Conservation (phyloP, 2,797 vertebrate species). For the Monodelphis domestica region DNA sequence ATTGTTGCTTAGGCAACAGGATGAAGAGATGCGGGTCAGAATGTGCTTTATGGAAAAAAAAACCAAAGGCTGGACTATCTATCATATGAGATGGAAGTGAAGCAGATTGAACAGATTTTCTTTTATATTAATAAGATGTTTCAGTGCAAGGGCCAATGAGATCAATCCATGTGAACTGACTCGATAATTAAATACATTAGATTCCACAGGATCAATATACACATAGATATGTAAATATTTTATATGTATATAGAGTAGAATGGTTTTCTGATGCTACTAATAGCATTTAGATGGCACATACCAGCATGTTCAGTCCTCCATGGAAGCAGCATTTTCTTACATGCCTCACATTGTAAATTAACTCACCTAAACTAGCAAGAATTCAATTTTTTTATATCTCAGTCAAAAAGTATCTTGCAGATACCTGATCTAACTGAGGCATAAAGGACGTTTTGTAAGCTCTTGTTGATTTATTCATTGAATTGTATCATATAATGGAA, state of each 20-base stretch:
- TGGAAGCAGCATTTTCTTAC: constrained; percentile 62
- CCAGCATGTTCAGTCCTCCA: constrained; percentile 35
- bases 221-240: not conserved
- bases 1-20: constrained; percentile 93
- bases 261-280: constrained; percentile 49
- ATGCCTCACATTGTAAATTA: constrained; percentile 44
- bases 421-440: not conserved
- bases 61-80: constrained; percentile 79
- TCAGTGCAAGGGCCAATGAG: constrained; percentile 59
- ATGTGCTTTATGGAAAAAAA: constrained; percentile 82
- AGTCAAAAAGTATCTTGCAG: constrained; percentile 24
- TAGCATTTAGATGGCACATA: constrained; percentile 37
- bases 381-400: constrained; percentile 54
- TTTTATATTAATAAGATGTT: constrained; percentile 68
- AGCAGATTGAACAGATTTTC: constrained; percentile 74
- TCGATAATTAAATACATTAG: constrained; percentile 58
- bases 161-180: constrained; percentile 51
- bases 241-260: constrained; percentile 57
- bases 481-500: not conserved
- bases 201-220: constrained; percentile 58
- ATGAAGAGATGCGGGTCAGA: constrained; percentile 93
- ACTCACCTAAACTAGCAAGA: not conserved
- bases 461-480: not conserved
- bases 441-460: not conserved
- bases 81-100: constrained; percentile 70